These are phyloP conservation scores for Ochotona curzoniae DNA, from an alignment of 2,113 vertebrate species.

Conservation along the genomic window DNA sequence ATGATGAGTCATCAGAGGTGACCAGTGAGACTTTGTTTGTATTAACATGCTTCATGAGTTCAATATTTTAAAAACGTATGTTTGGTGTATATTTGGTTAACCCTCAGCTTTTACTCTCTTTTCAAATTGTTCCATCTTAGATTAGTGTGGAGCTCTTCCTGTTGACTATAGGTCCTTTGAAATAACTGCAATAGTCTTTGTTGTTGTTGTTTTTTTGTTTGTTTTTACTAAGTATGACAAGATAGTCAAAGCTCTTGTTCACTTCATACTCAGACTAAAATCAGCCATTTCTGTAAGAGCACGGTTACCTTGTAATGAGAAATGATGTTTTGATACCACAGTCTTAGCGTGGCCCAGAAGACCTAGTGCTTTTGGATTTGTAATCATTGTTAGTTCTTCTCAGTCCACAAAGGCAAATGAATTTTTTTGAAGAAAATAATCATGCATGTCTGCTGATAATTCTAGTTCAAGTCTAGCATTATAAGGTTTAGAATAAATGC, in stretches of 20 bases:
- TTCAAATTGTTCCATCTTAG: conserved; percentile 18
- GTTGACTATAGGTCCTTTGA: background rate
- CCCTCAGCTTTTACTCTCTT: conserved; percentile 14
- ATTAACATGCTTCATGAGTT: conserved; percentile 5
- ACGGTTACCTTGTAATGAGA: background rate
- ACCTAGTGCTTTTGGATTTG: background rate
- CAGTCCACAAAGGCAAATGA: background rate
- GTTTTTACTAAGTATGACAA: conserved; percentile 22
- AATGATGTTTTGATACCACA: conserved; percentile 2
- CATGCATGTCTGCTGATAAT: background rate
- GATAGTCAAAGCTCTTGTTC: background rate
- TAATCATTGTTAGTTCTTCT: conserved; percentile 19
- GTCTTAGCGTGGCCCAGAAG: background rate
- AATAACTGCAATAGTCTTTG: conserved; percentile 9
- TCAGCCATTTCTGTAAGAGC: background rate
- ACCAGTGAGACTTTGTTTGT: background rate
- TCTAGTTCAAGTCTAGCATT: conserved; percentile 23
- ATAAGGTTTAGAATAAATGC: conserved; percentile 17
- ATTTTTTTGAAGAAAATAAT: conserved; percentile 39
- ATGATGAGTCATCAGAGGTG: background rate
- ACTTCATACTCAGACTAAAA: conserved; percentile 35
- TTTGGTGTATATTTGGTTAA: background rate
- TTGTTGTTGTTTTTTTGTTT: background rate
- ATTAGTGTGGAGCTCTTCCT: background rate
- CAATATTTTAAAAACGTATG: background rate